Evolutionary conservation across 2,888 invertebrate genomes (phyloP), one percentile per base, ranked within the genome.

Genomic region (Troides oblongomaculatus): DNA sequence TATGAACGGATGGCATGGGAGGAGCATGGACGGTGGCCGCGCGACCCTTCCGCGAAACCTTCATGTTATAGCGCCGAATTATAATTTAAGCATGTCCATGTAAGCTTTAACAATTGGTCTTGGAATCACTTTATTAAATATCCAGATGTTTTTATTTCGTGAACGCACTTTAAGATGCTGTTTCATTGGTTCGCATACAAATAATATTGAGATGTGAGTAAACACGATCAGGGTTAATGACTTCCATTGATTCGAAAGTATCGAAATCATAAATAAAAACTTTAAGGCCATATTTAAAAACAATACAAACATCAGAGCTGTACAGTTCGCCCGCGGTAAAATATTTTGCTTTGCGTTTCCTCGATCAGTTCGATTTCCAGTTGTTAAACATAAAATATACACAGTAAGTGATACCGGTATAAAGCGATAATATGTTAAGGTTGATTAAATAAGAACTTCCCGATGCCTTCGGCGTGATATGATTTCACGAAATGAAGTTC

Each of bases 31-130:
- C 87, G 91, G 92, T 89, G 91, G 90, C 86, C 91, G 79, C 75
- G 74, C 81, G 77, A 74, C 80, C 23, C 88, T 90, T 92, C 91
- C 88, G 83, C 87, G 90, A 89, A 91, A 84, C 84, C 85, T 84
- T 88, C 86, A 88, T 87, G 83, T 84, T 86, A 87, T 84, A 84
- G 82, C 82, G 80, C 85, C 85, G 86, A 85, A 88, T 86, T 87
- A 87, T 85, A 86, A 89, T 87, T 66, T 88, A 87, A 79, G 82
- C 80, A 79, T 79, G 81, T 80, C 82, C 83, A 84, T 76, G 83
- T 86, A 86, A 86, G 79, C 82, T 86, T 86, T 81, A 88, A 87
- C 85, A 85, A 89, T 89, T 89, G 86, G 85, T 80, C 85, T 86
- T 84, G 78, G 73, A 81, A 76, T 79, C 81, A 82, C 85, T 87